Evolutionary conservation across 2,888 invertebrate species (phyloP).

Genomic region (Phragmatobia fuliginosa): DNA sequence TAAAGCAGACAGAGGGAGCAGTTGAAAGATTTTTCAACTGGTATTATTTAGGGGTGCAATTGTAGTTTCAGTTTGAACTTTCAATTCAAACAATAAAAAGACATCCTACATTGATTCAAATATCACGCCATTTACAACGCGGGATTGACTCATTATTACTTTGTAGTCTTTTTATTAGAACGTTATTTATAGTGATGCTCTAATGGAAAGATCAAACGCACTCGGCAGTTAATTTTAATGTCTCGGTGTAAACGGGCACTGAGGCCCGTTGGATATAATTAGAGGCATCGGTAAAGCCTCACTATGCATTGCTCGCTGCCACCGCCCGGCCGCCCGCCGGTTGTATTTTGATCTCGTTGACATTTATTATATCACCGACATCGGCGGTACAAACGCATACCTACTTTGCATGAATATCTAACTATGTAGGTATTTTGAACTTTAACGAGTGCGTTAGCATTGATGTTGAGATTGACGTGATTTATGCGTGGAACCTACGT

Average conservation of each 20-base stretch:
- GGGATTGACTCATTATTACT: constrained; percentile 78
- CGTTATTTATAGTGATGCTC: constrained; percentile 79
- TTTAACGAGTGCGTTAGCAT: constrained; percentile 51
- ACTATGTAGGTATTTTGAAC: constrained; percentile 38
- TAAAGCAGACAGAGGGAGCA: constrained; percentile 44
- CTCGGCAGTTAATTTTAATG: constrained; percentile 85
- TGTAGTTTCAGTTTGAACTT: constrained; percentile 44
- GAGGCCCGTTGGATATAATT: constrained; percentile 82
- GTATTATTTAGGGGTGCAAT: constrained; percentile 52
- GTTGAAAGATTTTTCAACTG: constrained; percentile 47
- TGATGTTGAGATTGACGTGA: constrained; percentile 33
- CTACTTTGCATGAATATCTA: constrained; percentile 44
- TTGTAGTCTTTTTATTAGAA: constrained; percentile 73
- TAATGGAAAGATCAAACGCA: constrained; percentile 86
- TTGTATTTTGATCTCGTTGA: constrained; percentile 77
- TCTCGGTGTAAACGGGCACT: constrained; percentile 79
- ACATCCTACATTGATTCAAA: constrained; percentile 65
- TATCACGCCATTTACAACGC: constrained; percentile 55
- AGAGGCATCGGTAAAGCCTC: constrained; percentile 75
- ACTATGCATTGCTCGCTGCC: constrained; percentile 60
- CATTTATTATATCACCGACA: constrained; percentile 79
- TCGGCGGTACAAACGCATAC: constrained; percentile 45
- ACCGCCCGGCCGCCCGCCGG: constrained; percentile 50
- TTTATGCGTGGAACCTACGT: constrained; percentile 26
- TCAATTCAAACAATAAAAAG: constrained; percentile 34